Conservation (phyloP, 2,888 invertebrate genomes). For the Catocala sponsa region DNA sequence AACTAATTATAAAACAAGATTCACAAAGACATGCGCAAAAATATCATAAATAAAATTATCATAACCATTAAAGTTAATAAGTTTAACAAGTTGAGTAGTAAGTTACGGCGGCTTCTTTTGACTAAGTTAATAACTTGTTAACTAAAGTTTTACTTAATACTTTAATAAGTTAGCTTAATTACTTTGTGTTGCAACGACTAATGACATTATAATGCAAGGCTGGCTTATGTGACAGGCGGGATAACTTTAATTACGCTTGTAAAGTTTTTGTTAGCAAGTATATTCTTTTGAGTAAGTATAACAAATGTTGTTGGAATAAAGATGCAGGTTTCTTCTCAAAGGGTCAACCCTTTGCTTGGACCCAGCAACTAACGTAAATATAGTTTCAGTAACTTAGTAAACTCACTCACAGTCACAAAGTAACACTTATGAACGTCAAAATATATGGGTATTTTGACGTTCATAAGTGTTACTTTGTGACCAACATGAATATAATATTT, state of each 20-base stretch:
- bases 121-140: constrained; percentile 45
- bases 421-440: too few relatives aligned
- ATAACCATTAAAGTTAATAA: constrained; percentile 39
- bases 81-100: constrained; percentile 45
- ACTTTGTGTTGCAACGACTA: background rate
- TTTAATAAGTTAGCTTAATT: constrained; percentile 13
- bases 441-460: too few relatives aligned
- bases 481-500: too few relatives aligned
- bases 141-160: constrained; percentile 29
- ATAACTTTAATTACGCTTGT: background rate
- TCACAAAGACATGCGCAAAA: constrained; percentile 13
- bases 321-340: too few relatives aligned
- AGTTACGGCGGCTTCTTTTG: constrained; percentile 47
- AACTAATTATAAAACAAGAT: constrained; percentile 5
- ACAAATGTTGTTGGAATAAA: too few relatives aligned
- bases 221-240: background rate
- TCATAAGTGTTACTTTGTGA: too few relatives aligned
- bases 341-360: too few relatives aligned
- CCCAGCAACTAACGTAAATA: too few relatives aligned
- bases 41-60: constrained; percentile 51
- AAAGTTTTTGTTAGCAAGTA: too few relatives aligned
- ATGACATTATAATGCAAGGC: background rate
- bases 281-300: too few relatives aligned
- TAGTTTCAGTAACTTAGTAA: too few relatives aligned
- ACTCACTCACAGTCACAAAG: too few relatives aligned